A percentile compares a stretch with the other conserved stretches of the same genome.
Evolutionary conservation across 2,888 invertebrate genomes (phyloP).

Genomic region (Epistrophe eligans): DNA sequence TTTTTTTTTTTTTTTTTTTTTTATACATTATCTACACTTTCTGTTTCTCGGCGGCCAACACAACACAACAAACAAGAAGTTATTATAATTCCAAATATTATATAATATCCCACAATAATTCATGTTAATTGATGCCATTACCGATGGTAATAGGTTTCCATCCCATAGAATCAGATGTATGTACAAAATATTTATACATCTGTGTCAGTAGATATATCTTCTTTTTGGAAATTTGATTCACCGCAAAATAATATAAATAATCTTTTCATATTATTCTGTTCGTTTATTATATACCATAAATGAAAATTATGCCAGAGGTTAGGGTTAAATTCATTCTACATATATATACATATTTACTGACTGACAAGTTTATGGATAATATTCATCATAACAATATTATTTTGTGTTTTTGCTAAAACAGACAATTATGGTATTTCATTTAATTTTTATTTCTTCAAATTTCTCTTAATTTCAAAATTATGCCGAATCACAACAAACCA

Average conservation of each 20-base stretch:
- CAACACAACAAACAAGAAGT: conserved; percentile 53
- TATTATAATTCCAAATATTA: conserved; percentile 61
- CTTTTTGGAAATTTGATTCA: conserved; percentile 19
- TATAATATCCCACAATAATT: conserved; percentile 64
- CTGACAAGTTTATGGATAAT: conserved; percentile 1
- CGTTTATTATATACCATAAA: conserved; percentile 19
- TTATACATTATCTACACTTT: conserved; percentile 14
- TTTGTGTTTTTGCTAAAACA: neutral
- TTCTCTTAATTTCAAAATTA: neutral
- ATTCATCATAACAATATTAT: conserved; percentile 10
- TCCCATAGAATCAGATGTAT: conserved; percentile 4
- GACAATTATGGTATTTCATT: neutral
- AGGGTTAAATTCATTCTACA: neutral
- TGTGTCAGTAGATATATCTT: neutral
- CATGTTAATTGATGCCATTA: conserved; percentile 67
- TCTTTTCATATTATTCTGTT: neutral
- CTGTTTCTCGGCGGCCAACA: conserved; percentile 55
- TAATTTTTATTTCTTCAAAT: neutral
- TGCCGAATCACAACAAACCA: neutral
- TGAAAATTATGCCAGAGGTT: conserved; percentile 14
- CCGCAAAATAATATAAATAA: conserved; percentile 1
- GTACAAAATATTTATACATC: neutral
- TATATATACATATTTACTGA: neutral
- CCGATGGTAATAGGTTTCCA: conserved; percentile 26
- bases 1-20: neutral